Conservation (phyloP, 2,888 invertebrate species). For the Lypha dubia region DNA sequence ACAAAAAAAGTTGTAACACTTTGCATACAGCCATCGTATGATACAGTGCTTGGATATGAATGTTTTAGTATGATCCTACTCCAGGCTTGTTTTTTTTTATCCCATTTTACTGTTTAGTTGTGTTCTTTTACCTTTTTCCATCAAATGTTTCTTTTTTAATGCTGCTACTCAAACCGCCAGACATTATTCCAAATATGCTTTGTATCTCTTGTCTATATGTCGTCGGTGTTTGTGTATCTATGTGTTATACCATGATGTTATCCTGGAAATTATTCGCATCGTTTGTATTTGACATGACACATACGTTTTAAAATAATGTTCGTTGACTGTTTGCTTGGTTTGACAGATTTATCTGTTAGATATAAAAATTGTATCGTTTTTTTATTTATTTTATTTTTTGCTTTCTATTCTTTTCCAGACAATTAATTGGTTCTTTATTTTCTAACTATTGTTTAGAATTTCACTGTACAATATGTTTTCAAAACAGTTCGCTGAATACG, state of each 20-base stretch:
- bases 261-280: conserved; percentile 71
- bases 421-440: conserved; percentile 68
- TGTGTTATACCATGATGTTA: conserved; percentile 63
- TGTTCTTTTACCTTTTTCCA: conserved; percentile 44
- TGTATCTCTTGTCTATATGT: not conserved
- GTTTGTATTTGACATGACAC: conserved; percentile 71
- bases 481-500: conserved; percentile 36
- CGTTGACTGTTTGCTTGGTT: conserved; percentile 34
- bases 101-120: conserved; percentile 19
- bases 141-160: conserved; percentile 30
- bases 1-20: no score
- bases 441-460: conserved; percentile 50
- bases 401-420: conserved; percentile 52
- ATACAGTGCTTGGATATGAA: not conserved
- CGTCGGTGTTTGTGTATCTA: conserved; percentile 3
- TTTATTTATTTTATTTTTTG: not conserved
- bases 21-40: not conserved
- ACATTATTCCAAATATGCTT: conserved; percentile 35
- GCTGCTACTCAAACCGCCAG: conserved; percentile 19
- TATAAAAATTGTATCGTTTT: conserved; percentile 33
- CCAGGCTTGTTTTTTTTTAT: conserved; percentile 24
- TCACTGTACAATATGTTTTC: conserved; percentile 39
- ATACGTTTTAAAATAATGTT: conserved; percentile 66
- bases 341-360: conserved; percentile 63
- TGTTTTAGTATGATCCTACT: conserved; percentile 23